Evolutionary conservation across 2,113 vertebrate species (phyloP), one percentile per base, ranked within the genome.

Genomic region (Tor tambroides): DNA sequence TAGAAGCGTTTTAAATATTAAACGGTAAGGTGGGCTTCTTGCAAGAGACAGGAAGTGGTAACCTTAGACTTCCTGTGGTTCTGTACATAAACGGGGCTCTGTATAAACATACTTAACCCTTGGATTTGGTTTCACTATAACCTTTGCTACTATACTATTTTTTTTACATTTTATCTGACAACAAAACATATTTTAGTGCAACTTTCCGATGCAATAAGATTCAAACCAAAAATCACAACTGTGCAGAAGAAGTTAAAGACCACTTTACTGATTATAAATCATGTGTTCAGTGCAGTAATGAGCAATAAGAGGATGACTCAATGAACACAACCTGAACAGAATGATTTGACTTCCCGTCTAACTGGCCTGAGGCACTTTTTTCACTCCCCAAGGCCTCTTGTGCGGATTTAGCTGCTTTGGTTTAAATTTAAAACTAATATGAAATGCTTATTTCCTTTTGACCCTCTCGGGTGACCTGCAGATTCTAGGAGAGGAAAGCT

Each of bases 11-110:
- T 46, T n/a, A 67, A 41, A 77, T 28, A 80, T 59, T n/a, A 61
- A n/a, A 61, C 14, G 32, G 12, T 32, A 15, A 80, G 75, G 26
- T 80, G 81, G 83, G 26, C 6, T 10, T 86, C 85, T 91, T 89
- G 81, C 86, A 80, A 61, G 1, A 17, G 76, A 82, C 90, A 88
- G 92, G 93, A 93, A 88, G 88, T 83, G 91, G 90, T 86, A 38
- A 80, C 88, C 90, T 72, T 2, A 4, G 19, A 63, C 89, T 93
- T 93, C 92, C 91, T 91, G 89, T 35, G 67, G 81, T 35, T 84
- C 38, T 43, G 17, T 83, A 88, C 80, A 88, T 84, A 38, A 90
- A 80, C 32, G 12, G 74, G 49, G 85, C 79, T 69, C 14, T 72
- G 8, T 56, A 90, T 90, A 91, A 77, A 67, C 38, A 84, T 32